phyloP scores from a whole-genome alignment of 2,888 invertebrate genomes.

The Drosophila mercatorum region DNA sequence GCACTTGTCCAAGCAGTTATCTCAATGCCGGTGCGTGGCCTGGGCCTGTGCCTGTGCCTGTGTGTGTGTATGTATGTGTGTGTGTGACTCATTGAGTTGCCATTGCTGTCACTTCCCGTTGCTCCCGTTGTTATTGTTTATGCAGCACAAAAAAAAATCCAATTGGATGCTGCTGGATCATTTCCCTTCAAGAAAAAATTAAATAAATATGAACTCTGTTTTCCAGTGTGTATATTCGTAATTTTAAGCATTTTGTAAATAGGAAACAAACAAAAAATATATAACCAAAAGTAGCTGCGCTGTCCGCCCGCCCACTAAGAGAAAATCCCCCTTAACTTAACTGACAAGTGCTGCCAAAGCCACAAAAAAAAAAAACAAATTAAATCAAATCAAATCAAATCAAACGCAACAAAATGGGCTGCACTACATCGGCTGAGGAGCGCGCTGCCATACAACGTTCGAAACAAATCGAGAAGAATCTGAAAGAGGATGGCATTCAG shows the following conservation, averaged over 20 bases:
- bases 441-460: constrained; percentile 98
- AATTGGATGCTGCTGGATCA: constrained; percentile 52
- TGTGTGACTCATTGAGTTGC: constrained; percentile 46
- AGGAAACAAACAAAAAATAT: constrained; percentile 21
- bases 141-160: constrained; percentile 46
- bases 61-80: constrained; percentile 11
- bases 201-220: constrained; percentile 14
- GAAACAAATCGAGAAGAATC: constrained; percentile 98
- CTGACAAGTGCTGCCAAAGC: constrained; percentile 52
- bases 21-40: constrained; percentile 50
- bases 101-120: constrained; percentile 55
- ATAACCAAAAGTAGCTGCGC: constrained; percentile 27
- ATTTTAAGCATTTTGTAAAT: constrained; percentile 58
- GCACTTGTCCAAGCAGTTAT: constrained; percentile 47
- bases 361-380: constrained; percentile 25
- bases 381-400: neutral
- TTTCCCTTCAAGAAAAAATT: constrained; percentile 20
- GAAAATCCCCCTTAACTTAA: constrained; percentile 28
- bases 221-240: constrained; percentile 56
- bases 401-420: constrained; percentile 91
- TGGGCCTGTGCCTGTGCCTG: neutral
- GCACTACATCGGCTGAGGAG: constrained; percentile 99
- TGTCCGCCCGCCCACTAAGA: constrained; percentile 12
- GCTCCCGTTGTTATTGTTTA: constrained; percentile 60
- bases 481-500: constrained; percentile 99